phyloP scores from a whole-genome alignment of 2,888 invertebrate genomes.

The Scaptomyza cyrtandrae region DNA sequence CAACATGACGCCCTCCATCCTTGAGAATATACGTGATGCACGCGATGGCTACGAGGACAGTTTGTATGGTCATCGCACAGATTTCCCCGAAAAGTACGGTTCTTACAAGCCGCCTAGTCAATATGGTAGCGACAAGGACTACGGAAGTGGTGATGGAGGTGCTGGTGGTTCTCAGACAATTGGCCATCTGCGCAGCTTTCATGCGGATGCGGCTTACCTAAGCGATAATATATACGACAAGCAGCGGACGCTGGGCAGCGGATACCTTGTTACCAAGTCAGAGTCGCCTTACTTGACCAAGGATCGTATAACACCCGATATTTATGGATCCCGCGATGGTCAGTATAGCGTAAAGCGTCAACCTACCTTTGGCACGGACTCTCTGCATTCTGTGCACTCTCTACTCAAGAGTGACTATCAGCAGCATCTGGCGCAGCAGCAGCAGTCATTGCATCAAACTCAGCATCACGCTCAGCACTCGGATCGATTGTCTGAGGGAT shows the following conservation, averaged over 20 bases:
- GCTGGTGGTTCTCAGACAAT: slow-evolving; percentile 82
- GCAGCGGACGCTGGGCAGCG: slow-evolving; percentile 79
- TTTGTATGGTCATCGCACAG: slow-evolving; percentile 80
- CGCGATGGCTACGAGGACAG: slow-evolving; percentile 84
- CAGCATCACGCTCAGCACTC: slow-evolving; percentile 79
- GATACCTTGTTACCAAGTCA: slow-evolving; percentile 81
- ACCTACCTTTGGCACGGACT: slow-evolving; percentile 79
- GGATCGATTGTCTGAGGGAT: slow-evolving; percentile 89
- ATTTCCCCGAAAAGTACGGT: slow-evolving; percentile 83
- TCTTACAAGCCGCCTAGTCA: slow-evolving; percentile 83
- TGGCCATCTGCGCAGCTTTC: slow-evolving; percentile 83
- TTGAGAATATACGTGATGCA: slow-evolving; percentile 87
- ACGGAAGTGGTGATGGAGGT: slow-evolving; percentile 68
- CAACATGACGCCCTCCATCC: slow-evolving; percentile 86
- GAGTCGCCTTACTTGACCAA: slow-evolving; percentile 84
- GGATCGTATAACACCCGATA: slow-evolving; percentile 83
- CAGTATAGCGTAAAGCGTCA: slow-evolving; percentile 83
- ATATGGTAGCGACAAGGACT: slow-evolving; percentile 84
- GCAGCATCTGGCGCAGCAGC: slow-evolving; percentile 83
- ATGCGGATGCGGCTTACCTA: slow-evolving; percentile 82
- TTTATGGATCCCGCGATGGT: slow-evolving; percentile 83
- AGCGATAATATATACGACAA: slow-evolving; percentile 84
- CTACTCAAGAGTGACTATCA: slow-evolving; percentile 84
- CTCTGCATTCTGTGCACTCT: slow-evolving; percentile 84
- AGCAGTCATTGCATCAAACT: slow-evolving; percentile 83